phyloP scores from a whole-genome alignment of 2,888 invertebrate species.

The Chalcis sispes region DNA sequence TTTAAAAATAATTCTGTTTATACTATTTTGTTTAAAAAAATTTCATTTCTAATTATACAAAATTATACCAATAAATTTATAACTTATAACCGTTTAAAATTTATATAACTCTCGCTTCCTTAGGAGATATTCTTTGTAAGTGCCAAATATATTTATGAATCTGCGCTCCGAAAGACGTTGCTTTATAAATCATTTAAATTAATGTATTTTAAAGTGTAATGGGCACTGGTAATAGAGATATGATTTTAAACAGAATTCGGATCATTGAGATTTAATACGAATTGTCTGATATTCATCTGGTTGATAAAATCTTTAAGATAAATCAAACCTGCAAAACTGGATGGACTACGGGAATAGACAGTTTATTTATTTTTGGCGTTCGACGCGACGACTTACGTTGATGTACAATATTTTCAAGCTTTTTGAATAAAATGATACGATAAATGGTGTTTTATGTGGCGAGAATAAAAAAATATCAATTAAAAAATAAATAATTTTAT shows the following conservation, averaged over 20 bases:
- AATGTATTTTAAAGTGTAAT: conserved; percentile 27
- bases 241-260: conserved; percentile 37
- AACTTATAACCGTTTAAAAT: conserved; percentile 10
- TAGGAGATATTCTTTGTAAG: conserved; percentile 27
- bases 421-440: neutral
- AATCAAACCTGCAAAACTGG: too few species aligned
- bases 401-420: too few species aligned
- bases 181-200: conserved; percentile 40
- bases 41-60: neutral
- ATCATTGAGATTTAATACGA: conserved; percentile 44
- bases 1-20: neutral
- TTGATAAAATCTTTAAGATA: neutral
- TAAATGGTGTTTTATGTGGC: neutral
- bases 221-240: conserved; percentile 37
- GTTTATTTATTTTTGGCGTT: too few species aligned
- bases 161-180: neutral
- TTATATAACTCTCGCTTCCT: neutral
- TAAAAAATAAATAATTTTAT: too few species aligned
- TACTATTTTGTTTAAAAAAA: neutral
- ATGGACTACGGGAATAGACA: too few species aligned
- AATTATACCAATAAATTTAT: neutral
- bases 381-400: too few species aligned
- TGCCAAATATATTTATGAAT: conserved; percentile 22
- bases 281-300: neutral
- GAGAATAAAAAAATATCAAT: too few species aligned